These are phyloP conservation scores for Cetonia aurata DNA, from an alignment of 2,888 invertebrate genomes.

Conservation along the genomic window DNA sequence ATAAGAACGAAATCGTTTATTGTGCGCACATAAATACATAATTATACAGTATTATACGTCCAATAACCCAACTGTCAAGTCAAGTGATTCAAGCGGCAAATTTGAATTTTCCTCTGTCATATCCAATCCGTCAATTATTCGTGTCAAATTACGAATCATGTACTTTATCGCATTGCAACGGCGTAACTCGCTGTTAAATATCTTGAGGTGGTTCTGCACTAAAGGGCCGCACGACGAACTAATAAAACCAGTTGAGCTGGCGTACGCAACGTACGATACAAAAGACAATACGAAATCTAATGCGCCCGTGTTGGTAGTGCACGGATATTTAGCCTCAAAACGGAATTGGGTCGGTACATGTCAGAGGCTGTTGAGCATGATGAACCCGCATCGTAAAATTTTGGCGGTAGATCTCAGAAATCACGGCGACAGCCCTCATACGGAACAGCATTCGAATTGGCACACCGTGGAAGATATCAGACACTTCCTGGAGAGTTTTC, in stretches of 20 bases:
- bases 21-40: no score
- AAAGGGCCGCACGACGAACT: conserved; percentile 13
- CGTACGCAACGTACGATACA: conserved; percentile 76
- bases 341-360: conserved; percentile 87
- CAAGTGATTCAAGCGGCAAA: no score
- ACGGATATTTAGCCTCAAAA: conserved; percentile 89
- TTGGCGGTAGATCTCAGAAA: conserved; percentile 90
- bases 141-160: conserved; percentile 1
- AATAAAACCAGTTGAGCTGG: conserved; percentile 71
- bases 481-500: conserved; percentile 74
- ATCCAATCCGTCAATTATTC: no score
- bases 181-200: background rate
- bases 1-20: no score
- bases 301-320: conserved; percentile 81
- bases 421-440: conserved; percentile 94
- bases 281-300: conserved; percentile 61
- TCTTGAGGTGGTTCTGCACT: conserved; percentile 8
- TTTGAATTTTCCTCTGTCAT: no score
- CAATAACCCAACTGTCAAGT: no score
- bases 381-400: conserved; percentile 78
- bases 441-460: conserved; percentile 77
- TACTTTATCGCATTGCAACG: background rate
- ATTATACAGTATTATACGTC: no score
- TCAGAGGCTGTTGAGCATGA: conserved; percentile 75
- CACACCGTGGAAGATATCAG: conserved; percentile 82